Evolutionary conservation across 2,888 invertebrate species (phyloP).

Genomic region (Argyresthia goedartella): DNA sequence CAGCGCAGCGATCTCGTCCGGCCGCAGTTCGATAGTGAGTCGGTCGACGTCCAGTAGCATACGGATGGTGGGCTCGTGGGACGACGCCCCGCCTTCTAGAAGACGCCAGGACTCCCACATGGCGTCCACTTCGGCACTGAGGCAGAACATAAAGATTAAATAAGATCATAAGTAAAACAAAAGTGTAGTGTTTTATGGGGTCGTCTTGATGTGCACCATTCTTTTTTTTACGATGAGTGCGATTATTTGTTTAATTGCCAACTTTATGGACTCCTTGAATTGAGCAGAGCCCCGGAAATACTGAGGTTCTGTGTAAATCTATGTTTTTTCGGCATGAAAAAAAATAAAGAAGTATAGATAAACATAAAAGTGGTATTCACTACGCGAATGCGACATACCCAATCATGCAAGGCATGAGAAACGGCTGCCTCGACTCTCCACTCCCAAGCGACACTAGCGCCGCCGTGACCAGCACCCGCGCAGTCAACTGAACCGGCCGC

Average conservation of each 20-base stretch:
- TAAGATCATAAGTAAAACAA: too few species aligned
- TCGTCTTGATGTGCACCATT: too few species aligned
- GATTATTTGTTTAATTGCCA: too few species aligned
- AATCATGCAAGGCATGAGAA: slow-evolving; percentile 39
- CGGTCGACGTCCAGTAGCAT: slow-evolving; percentile 32
- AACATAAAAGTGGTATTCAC: too few species aligned
- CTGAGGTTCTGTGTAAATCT: too few species aligned
- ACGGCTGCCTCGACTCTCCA: slow-evolving; percentile 25
- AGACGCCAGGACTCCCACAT: slow-evolving; percentile 50
- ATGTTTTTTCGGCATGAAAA: too few species aligned
- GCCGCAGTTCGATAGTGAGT: slow-evolving; percentile 32
- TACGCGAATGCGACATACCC: slow-evolving; percentile 24
- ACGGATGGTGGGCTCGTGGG: slow-evolving; percentile 26
- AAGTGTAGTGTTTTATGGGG: too few species aligned
- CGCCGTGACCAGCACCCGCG: slow-evolving; percentile 26
- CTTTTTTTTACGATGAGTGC: too few species aligned
- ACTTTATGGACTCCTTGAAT: too few species aligned
- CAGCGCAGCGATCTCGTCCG: slow-evolving; percentile 27
- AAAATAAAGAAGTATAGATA: too few species aligned
- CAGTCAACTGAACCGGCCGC: slow-evolving; percentile 30
- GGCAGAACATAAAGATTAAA: neutral
- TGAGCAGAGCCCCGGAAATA: too few species aligned
- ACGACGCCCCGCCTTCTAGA: slow-evolving; percentile 24
- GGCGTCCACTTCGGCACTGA: slow-evolving; percentile 32
- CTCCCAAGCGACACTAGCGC: slow-evolving; percentile 29